Evolutionary conservation across 2,888 invertebrate species (phyloP), one percentile per base, ranked within the genome.

Genomic region (Aspidiotus rigidus): DNA sequence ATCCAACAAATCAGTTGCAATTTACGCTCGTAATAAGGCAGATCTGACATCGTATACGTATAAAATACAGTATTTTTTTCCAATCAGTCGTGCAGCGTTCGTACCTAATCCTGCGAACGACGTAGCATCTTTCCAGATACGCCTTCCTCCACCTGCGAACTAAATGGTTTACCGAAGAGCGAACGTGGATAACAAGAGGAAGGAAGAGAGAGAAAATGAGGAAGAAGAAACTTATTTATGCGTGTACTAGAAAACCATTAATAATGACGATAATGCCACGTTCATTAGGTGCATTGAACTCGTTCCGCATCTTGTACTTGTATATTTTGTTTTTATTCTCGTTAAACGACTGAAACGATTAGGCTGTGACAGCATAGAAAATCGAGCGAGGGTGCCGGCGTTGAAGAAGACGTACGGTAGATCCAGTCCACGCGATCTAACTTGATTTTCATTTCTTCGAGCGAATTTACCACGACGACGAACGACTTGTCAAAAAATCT

Each of bases 231-330:
- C 49, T 49, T 49, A 49, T 49, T 49, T 49, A 49, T 49, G 49
- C 49, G 49, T 49, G 49, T 49, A 49, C 49, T n/a, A 49, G 49
- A 49, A 49, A 49, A 49, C 49, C 49, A 49, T 49, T 49, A 49
- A 49, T 49, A 49, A 49, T n/a, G 49, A 49, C 49, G 49, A 49
- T 49, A 49, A 49, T 49, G 49, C 49, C 49, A n/a, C 49, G 49
- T 49, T 49, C 49, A 49, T 49, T 49, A 49, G 49, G 49, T 49
- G 49, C 49, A 49, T 49, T 49, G 49, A 49, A 49, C 49, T 49
- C 49, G 49, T 13, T n/a, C n/a, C 49, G 49, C 28, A 28, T 28
- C 28, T 49, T 49, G 11, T 11, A 11, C 11, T 49, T n/a, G 49
- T 13, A 13, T 49, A 13, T 49, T 49, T 49, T 49, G 10, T 49